These are phyloP conservation scores for Dipodomys spectabilis DNA, from an alignment of 2,113 vertebrate genomes.

Conservation along the genomic window DNA sequence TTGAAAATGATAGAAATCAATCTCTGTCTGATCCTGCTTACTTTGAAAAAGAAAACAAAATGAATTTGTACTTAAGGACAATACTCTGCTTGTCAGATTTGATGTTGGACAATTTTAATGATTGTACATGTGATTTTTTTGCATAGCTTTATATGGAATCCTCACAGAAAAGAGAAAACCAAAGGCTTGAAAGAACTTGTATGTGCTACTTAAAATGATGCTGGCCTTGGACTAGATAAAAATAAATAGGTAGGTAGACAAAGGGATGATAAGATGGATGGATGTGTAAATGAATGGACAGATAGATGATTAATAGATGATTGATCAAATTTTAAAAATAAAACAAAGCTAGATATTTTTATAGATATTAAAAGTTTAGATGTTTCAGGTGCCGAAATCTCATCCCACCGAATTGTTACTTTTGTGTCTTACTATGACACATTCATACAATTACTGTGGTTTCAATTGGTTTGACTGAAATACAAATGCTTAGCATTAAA, in stretches of 20 bases:
- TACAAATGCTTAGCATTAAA: neutral
- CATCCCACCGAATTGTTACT: neutral
- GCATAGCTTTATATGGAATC: neutral
- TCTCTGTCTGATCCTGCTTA: conserved; percentile 14
- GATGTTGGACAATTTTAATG: conserved; percentile 25
- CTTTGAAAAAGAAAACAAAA: conserved; percentile 5
- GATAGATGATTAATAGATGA: too few species aligned
- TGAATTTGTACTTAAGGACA: conserved; percentile 7
- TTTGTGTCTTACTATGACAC: conserved; percentile 21
- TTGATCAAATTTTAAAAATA: too few species aligned
- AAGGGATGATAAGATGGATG: too few species aligned
- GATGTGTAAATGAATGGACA: too few species aligned
- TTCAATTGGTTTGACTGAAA: conserved; percentile 17
- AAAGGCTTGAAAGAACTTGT: neutral
- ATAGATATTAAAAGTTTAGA: conserved; percentile 39
- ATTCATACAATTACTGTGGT: neutral
- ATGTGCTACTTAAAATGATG: neutral
- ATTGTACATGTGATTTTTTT: neutral
- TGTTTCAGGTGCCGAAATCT: conserved; percentile 1
- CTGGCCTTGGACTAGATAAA: neutral
- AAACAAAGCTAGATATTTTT: neutral
- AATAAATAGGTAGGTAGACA: too few species aligned
- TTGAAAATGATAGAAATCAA: neutral
- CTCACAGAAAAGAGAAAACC: neutral
- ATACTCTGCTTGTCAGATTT: neutral